A percentile compares a stretch with the other conserved stretches of the same genome.
phyloP scores from a whole-genome alignment of 2,888 invertebrate species.

The Pomacea canaliculata region DNA sequence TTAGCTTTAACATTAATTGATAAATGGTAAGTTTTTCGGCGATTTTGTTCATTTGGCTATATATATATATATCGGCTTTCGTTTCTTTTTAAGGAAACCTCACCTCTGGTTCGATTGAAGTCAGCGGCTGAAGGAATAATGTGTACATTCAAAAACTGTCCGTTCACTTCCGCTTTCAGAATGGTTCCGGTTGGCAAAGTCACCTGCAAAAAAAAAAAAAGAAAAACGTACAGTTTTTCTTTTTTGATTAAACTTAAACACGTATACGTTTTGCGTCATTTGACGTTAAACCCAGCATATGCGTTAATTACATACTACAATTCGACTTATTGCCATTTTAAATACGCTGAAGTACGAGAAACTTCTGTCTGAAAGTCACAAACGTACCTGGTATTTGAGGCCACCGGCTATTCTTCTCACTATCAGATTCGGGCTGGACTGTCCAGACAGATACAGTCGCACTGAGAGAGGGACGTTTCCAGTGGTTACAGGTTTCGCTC shows the following conservation, averaged over 20 bases:
- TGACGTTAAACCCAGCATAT: too few relatives aligned
- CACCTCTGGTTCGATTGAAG: slow-evolving; percentile 44
- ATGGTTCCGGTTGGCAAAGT: slow-evolving; percentile 44
- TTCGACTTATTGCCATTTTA: too few relatives aligned
- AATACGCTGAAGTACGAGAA: too few relatives aligned
- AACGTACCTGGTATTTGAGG: slow-evolving; percentile 36
- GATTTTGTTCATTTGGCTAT: too few relatives aligned
- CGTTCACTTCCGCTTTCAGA: slow-evolving; percentile 34
- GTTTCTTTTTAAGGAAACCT: neutral
- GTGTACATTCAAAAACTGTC: slow-evolving; percentile 40
- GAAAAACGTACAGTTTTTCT: neutral
- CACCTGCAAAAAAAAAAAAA: slow-evolving; percentile 34
- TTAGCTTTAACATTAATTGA: too few relatives aligned
- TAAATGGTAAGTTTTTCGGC: too few relatives aligned
- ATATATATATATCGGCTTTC: too few relatives aligned
- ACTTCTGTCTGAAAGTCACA: too few relatives aligned
- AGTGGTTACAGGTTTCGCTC: slow-evolving; percentile 13
- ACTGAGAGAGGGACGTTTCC: slow-evolving; percentile 28
- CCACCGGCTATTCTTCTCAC: slow-evolving; percentile 34
- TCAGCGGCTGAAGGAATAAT: slow-evolving; percentile 44
- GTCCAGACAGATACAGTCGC: slow-evolving; percentile 38
- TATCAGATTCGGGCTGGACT: slow-evolving; percentile 37
- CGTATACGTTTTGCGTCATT: too few relatives aligned
- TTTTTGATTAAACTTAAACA: neutral
- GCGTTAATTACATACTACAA: too few relatives aligned